Percentiles rank a stretch among this genome's conserved stretches.
Conservation (phyloP, 2,113 vertebrate species). For the Lasiurus borealis region DNA sequence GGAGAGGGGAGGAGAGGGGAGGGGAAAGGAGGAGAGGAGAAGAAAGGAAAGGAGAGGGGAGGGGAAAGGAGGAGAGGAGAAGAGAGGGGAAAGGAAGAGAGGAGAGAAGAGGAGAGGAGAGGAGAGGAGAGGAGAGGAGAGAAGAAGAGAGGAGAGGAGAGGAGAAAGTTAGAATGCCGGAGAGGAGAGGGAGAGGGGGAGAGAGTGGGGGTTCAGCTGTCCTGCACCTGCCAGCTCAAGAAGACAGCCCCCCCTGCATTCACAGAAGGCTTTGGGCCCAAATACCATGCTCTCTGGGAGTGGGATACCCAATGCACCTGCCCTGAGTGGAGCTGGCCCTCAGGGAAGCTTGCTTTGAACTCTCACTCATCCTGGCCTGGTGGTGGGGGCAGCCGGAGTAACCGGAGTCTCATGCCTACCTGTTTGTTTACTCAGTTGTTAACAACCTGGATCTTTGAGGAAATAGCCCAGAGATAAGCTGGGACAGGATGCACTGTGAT, state of each 20-base stretch:
- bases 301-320: fast-evolving
- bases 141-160: too few relatives aligned
- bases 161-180: too few relatives aligned
- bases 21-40: too few relatives aligned
- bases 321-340: not conserved
- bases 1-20: too few relatives aligned
- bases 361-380: too few relatives aligned
- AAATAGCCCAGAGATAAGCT: not conserved
- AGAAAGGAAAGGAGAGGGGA: too few relatives aligned
- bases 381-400: not conserved
- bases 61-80: too few relatives aligned
- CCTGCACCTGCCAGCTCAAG: not conserved
- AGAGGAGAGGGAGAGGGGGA: too few relatives aligned
- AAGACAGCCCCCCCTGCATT: not conserved
- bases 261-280: not conserved
- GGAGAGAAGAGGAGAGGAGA: fast-evolving
- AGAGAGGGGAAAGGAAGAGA: too few relatives aligned
- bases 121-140: fast-evolving
- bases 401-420: not conserved
- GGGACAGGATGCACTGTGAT: not conserved
- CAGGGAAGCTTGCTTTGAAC: fast-evolving
- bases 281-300: fast-evolving
- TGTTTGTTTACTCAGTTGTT: not conserved
- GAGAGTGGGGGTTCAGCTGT: not conserved
- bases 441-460: not conserved